A percentile compares a stretch with the other conserved stretches of the same genome.
These are phyloP conservation scores for Brachypodius melanocephalos DNA, from an alignment of 2,113 vertebrate species.

Conservation along the genomic window DNA sequence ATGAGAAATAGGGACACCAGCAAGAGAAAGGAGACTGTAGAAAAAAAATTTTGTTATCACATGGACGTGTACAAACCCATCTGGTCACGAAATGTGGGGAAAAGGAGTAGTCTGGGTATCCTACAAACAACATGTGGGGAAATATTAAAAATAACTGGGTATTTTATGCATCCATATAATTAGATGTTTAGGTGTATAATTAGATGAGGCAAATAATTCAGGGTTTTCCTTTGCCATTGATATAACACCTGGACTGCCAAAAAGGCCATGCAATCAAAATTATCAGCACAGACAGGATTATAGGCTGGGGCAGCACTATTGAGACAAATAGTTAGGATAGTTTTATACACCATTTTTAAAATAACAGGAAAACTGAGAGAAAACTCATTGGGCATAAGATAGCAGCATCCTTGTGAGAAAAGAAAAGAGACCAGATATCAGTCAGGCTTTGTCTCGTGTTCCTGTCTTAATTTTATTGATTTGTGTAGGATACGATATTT, in stretches of 20 bases:
- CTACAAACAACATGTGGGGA: not conserved
- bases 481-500: not conserved
- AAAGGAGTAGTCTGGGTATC: not conserved
- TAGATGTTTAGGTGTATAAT: not conserved
- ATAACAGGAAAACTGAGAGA: not conserved
- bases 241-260: not conserved
- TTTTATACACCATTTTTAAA: not conserved
- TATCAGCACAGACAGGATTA: not conserved
- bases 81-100: not conserved
- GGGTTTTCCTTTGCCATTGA: not conserved
- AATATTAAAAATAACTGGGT: not conserved
- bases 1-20: not conserved
- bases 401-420: not conserved
- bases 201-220: not conserved
- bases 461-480: not conserved
- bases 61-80: not conserved
- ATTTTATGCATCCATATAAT: not conserved
- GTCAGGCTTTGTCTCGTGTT: not conserved
- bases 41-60: not conserved
- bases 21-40: not conserved
- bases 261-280: not conserved
- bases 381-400: not conserved
- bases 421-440: rapidly evolving
- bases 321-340: not conserved
- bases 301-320: not conserved